Conservation (phyloP, 1,140 invertebrate species). For the Cherax destructor region DNA sequence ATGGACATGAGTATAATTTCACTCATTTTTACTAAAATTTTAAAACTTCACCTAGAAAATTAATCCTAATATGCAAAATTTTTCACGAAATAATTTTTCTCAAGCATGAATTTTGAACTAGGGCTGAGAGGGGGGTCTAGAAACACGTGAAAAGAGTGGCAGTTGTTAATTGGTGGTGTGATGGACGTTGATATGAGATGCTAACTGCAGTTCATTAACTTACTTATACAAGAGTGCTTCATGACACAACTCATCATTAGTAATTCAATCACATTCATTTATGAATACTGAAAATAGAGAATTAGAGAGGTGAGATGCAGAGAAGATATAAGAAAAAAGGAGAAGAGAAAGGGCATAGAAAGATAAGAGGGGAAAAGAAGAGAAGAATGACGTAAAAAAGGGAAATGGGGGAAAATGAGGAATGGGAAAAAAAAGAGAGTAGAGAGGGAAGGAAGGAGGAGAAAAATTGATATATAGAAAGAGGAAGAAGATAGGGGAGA, state of each 20-base stretch:
- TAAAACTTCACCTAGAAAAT: background rate
- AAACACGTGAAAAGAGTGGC: conserved; percentile 13
- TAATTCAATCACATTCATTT: background rate
- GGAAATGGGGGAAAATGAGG: no score
- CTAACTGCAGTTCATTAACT: background rate
- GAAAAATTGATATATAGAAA: no score
- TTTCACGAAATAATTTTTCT: background rate
- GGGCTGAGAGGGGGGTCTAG: conserved; percentile 3
- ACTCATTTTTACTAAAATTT: background rate
- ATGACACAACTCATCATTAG: background rate
- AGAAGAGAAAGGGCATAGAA: no score
- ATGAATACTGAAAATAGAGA: background rate
- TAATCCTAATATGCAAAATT: background rate
- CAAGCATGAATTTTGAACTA: conserved; percentile 17
- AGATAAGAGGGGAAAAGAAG: no score
- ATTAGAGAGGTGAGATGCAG: no score
- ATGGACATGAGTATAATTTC: background rate
- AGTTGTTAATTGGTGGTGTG: conserved; percentile 12
- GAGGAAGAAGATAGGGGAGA: background rate
- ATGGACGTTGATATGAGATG: conserved; percentile 15
- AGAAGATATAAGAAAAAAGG: no score
- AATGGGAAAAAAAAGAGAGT: no score
- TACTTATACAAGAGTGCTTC: background rate
- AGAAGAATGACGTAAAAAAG: no score
- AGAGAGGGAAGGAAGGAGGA: no score